Percentiles rank a stretch among this genome's conserved stretches.
Evolutionary conservation across 2,888 invertebrate species (phyloP).

Genomic region (Acleris cristana): DNA sequence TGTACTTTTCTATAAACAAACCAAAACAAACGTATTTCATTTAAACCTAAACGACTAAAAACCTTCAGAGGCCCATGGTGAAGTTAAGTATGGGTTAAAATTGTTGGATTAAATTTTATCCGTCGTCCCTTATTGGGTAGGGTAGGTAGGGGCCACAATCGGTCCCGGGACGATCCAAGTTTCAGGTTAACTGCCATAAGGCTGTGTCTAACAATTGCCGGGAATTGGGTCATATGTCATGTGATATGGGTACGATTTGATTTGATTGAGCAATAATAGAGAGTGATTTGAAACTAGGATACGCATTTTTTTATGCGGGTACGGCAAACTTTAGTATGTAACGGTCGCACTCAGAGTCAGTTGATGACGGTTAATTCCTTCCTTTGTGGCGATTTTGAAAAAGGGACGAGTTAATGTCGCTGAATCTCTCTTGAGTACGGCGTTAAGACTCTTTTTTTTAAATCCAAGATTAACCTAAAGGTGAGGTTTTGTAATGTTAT

Average conservation of each 20-base stretch:
- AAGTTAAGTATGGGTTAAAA: conserved; percentile 75
- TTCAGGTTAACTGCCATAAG: conserved; percentile 65
- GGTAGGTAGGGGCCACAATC: conserved; percentile 60
- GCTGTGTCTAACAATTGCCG: conserved; percentile 53
- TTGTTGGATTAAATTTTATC: conserved; percentile 78
- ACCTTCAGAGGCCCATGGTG: conserved; percentile 41
- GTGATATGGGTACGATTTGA: conserved; percentile 28
- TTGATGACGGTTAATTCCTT: too few relatives aligned
- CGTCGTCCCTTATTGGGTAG: conserved; percentile 57
- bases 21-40: conserved; percentile 61
- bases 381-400: too few relatives aligned
- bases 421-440: too few relatives aligned
- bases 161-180: conserved; percentile 70
- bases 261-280: conserved; percentile 12
- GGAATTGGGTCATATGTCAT: conserved; percentile 62
- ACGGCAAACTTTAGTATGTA: neutral
- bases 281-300: neutral
- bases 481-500: too few relatives aligned
- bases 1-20: conserved; percentile 28
- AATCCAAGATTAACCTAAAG: too few relatives aligned
- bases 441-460: too few relatives aligned
- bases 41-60: conserved; percentile 50
- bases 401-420: too few relatives aligned
- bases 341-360: too few relatives aligned
- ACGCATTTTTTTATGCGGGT: neutral